Percentiles rank a stretch among this genome's conserved stretches.
Evolutionary conservation across 2,113 vertebrate species (phyloP).

Genomic region (Python bivittatus): DNA sequence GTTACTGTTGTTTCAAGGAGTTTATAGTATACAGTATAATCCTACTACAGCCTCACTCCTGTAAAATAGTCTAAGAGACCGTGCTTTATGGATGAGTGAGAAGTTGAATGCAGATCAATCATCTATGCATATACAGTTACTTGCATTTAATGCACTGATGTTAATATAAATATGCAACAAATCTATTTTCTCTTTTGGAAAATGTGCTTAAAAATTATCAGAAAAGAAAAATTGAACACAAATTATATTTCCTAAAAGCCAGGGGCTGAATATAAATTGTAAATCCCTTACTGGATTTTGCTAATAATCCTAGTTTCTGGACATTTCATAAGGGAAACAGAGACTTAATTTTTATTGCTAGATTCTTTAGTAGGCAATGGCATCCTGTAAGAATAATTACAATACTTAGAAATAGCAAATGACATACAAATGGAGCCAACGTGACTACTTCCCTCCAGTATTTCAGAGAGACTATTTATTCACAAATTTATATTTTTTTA

Average conservation of each 20-base stretch:
- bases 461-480: slow-evolving; percentile 46
- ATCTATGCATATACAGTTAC: background rate
- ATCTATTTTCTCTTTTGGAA: slow-evolving; percentile 19
- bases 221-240: slow-evolving; percentile 13
- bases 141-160: slow-evolving; percentile 20
- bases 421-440: slow-evolving; percentile 46
- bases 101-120: background rate
- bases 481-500: slow-evolving; percentile 4
- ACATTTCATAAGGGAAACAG: slow-evolving; percentile 27
- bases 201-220: slow-evolving; percentile 27
- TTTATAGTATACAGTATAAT: background rate
- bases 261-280: slow-evolving; percentile 22
- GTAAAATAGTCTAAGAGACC: background rate
- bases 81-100: background rate
- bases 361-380: slow-evolving; percentile 32
- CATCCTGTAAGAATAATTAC: slow-evolving; percentile 41
- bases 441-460: slow-evolving; percentile 25
- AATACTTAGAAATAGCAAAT: slow-evolving; percentile 47
- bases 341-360: slow-evolving; percentile 19
- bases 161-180: slow-evolving; percentile 21
- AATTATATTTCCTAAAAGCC: slow-evolving; percentile 16
- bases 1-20: background rate
- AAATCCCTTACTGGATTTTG: slow-evolving; percentile 26
- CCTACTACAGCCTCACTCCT: background rate
- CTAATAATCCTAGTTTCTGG: background rate